These are phyloP conservation scores for Brenthis hecate DNA, from an alignment of 2,888 invertebrate species.

Conservation along the genomic window DNA sequence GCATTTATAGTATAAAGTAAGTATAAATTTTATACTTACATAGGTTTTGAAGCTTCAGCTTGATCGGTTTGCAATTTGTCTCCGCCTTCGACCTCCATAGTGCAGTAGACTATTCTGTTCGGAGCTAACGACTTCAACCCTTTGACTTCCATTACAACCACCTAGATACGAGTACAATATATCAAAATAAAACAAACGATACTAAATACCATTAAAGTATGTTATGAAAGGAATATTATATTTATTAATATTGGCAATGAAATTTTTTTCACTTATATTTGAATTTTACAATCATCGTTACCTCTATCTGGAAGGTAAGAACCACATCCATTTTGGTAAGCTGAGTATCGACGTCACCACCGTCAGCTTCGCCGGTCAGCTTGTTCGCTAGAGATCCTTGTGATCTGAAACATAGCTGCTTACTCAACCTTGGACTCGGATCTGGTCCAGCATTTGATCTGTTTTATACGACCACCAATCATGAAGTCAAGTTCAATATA, in stretches of 20 bases:
- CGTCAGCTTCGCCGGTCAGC: slow-evolving; percentile 97
- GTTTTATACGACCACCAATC: slow-evolving; percentile 54
- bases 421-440: slow-evolving; percentile 83
- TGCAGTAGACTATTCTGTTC: slow-evolving; percentile 99
- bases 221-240: neutral
- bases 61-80: slow-evolving; percentile 99
- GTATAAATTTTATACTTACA: no score
- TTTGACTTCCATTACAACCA: slow-evolving; percentile 99
- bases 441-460: slow-evolving; percentile 80
- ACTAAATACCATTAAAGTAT: neutral
- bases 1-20: no score
- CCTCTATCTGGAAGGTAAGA: slow-evolving; percentile 97
- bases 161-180: slow-evolving; percentile 75
- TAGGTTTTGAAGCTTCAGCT: slow-evolving; percentile 99
- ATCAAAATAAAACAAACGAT: neutral
- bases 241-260: no score
- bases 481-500: neutral
- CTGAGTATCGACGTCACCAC: slow-evolving; percentile 97
- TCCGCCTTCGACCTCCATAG: slow-evolving; percentile 99
- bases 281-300: slow-evolving; percentile 62
- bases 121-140: slow-evolving; percentile 97
- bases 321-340: slow-evolving; percentile 99
- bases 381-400: slow-evolving; percentile 94
- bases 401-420: slow-evolving; percentile 88
- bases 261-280: neutral